Conservation (phyloP, 1,140 invertebrate species). For the Anoplophora glabripennis region DNA sequence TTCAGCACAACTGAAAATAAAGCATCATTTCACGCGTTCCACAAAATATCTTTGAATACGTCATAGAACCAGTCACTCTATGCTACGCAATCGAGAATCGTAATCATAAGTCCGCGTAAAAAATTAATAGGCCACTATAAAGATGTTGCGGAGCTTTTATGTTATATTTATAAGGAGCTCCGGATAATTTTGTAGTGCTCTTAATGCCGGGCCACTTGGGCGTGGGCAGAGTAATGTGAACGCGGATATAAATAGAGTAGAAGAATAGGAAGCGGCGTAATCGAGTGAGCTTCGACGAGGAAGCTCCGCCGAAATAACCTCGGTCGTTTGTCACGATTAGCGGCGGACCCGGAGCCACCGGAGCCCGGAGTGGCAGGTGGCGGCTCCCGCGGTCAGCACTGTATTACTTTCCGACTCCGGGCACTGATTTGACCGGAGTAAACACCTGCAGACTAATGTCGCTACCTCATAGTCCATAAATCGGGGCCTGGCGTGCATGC, state of each 20-base stretch:
- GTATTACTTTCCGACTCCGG: constrained; percentile 44
- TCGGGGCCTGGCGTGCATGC: constrained; percentile 13
- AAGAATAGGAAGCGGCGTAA: constrained; percentile 34
- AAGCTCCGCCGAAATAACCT: constrained; percentile 36
- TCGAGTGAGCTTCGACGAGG: constrained; percentile 37
- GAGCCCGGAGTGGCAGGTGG: constrained; percentile 32
- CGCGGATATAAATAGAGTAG: constrained; percentile 19
- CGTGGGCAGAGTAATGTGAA: too few species aligned
- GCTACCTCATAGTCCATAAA: constrained; percentile 36
- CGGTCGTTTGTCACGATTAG: constrained; percentile 47
- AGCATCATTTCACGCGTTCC: too few species aligned
- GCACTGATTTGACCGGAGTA: constrained; percentile 35
- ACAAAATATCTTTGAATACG: too few species aligned
- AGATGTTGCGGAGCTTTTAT: too few species aligned
- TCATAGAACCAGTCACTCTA: too few species aligned
- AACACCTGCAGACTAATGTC: constrained; percentile 43
- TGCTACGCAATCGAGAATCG: too few species aligned
- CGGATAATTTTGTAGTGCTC: too few species aligned
- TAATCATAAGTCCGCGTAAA: too few species aligned
- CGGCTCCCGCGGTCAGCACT: constrained; percentile 40
- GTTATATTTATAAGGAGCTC: too few species aligned
- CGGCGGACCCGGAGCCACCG: constrained; percentile 22
- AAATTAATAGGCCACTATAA: too few species aligned
- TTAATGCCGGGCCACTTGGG: too few species aligned
- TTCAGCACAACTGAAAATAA: too few species aligned